A percentile compares a stretch with the other conserved stretches of the same genome.
Conservation (phyloP, 2,113 vertebrate genomes). For the Gopherus flavomarginatus region DNA sequence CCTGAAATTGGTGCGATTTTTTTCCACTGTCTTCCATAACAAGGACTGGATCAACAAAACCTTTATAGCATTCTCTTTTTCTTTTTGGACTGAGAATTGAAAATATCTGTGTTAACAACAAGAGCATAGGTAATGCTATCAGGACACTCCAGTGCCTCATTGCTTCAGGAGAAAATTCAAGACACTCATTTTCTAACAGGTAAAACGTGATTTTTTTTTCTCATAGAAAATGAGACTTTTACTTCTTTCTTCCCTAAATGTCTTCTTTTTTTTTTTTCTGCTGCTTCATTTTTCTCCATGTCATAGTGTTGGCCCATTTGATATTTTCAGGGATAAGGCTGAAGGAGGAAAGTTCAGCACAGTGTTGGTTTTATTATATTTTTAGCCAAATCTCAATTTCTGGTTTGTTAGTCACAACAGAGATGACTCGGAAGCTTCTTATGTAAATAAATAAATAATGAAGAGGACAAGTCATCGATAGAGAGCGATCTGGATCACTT, state of each 20-base stretch:
- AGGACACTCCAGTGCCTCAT: background rate
- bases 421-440: background rate
- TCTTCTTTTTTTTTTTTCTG: background rate
- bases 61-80: background rate
- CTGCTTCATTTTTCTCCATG: background rate
- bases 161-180: background rate
- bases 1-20: background rate
- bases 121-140: background rate
- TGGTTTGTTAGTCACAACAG: background rate
- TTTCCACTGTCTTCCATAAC: background rate
- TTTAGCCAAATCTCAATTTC: background rate
- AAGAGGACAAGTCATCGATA: too few relatives aligned
- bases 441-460: too few relatives aligned
- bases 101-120: background rate
- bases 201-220: background rate
- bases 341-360: background rate
- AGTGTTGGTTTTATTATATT: accelerated
- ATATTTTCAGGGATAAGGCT: background rate
- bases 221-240: background rate
- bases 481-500: too few relatives aligned
- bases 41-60: background rate
- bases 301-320: background rate
- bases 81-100: background rate
- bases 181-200: background rate
- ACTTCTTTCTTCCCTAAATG: background rate